Evolutionary conservation across 2,113 vertebrate species (phyloP), one percentile per base, ranked within the genome.

Genomic region (Cololabis saira): DNA sequence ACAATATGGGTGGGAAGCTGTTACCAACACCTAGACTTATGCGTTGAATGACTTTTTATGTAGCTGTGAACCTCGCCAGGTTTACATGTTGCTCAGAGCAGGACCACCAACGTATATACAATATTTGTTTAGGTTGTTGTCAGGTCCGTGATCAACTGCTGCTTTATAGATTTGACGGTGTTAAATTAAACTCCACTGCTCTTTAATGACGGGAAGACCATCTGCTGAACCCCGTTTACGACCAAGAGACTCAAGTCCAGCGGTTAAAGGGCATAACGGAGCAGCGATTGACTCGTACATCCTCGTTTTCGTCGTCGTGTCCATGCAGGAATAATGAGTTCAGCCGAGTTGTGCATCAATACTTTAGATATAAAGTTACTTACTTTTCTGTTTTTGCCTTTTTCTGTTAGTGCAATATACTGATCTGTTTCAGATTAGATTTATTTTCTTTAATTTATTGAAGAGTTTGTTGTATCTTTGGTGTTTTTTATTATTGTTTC

Each of bases 371-470:
- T 51, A 56, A 48, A 14, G 56, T 76, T 73, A 55, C 67, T 80
- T 67, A 15, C 61, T 71, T 0, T 30, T 41, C 37, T 40, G 17
- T 55, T 64, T 55, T 61, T 60, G 62, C 72, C 71, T 81, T 78
- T 69, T 64, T 37, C 72, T 74, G 54, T 4, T 44, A 60, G 67
- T 83, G 75, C 78, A 83, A 69, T 82, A 68, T 63, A 47, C 53
- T 17, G 27, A 44, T 5, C 45, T 22, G 13, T 82, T 57, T 67
- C 41, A 54, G 33, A 4, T 49, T 21, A 12, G n/a, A 3, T 12
- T 17, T 24, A 10, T 11, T 55, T 52, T 53, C 2, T 37, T 12
- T 27, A 45, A 22, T 33, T 56, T 15, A 33, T 54, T 63, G 1
- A 52, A 15, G 9, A 16, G 5, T 30, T 61, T 27, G 15, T 66